Evolutionary conservation across 1,140 invertebrate genomes (phyloP), one percentile per base, ranked within the genome.

Genomic region (Drosophila tani): DNA sequence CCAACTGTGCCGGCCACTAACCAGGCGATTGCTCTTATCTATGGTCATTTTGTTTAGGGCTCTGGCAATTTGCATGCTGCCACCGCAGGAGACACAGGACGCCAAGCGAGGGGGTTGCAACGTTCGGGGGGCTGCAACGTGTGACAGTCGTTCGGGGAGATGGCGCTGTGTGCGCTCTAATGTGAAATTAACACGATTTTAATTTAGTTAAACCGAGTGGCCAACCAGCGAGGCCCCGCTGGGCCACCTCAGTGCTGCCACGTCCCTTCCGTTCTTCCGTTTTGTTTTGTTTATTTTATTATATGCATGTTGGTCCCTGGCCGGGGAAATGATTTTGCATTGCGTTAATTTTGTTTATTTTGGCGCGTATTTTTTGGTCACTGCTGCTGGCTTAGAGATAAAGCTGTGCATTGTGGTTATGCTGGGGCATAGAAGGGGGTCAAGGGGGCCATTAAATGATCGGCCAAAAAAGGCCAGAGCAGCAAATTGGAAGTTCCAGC

Each of bases 181-280:
- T 90, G 86, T 90, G 85, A 90, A 90, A 90, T 90, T 90, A 90
- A 90, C 85, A 90, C 85, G 85, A 88, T 88, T 88, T 88, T 88
- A 88, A 88, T 87, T 87, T 87, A 87, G 84, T 87, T 87, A 88
- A 87, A 88, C 84, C 84, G 81, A 84, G 85, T 87, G 85, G 85
- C 81, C 80, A 88, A 83, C 84, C 82, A 67, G 17, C 45, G 15
- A 11, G 38, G 32, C 29, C 79, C 64, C 74, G 63, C 63, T 77
- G 74, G 63, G 63, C 38, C 64, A 58, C 49, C 63, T 57, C 73
- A 40, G 46, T 14, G 29, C 64, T n/a, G 21, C 21, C 38, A 14
- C 11, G 27, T 32, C 50, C 27, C 29, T 29, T 11, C 8, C 27
- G 5, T 27, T 27, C 27, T 6, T 29, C 27, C 45, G 35, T 45